Conservation (phyloP, 2,888 invertebrate genomes). For the Schizaphis graminum region DNA sequence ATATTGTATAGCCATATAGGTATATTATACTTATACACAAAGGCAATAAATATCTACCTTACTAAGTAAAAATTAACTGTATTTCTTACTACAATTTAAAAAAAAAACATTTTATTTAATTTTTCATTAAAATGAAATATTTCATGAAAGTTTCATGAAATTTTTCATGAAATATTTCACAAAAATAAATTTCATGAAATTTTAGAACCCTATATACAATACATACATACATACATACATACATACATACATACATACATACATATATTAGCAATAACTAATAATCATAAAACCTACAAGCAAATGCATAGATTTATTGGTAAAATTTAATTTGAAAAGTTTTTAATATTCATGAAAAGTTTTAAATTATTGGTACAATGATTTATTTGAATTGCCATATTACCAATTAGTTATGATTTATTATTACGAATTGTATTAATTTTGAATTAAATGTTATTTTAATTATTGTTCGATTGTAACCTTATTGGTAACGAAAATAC, state of each 20-base stretch:
- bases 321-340: neutral
- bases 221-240: neutral
- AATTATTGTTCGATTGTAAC: neutral
- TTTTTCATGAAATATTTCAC: too few species aligned
- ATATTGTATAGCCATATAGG: too few species aligned
- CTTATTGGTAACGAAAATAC: neutral
- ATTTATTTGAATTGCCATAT: neutral
- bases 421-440: neutral
- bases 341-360: neutral
- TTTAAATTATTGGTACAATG: neutral
- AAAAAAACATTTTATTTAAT: too few species aligned
- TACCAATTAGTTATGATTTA: neutral
- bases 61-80: too few species aligned
- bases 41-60: too few species aligned
- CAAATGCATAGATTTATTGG: neutral
- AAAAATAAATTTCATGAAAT: too few species aligned
- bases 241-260: neutral
- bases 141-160: too few species aligned
- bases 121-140: too few species aligned
- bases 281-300: neutral
- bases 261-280: neutral
- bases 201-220: too few species aligned
- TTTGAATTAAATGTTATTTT: constrained; percentile 6
- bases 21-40: too few species aligned
- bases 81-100: too few species aligned